Evolutionary conservation across 2,888 invertebrate species (phyloP), one percentile per base, ranked within the genome.

Genomic region (Xestia ashworthii): DNA sequence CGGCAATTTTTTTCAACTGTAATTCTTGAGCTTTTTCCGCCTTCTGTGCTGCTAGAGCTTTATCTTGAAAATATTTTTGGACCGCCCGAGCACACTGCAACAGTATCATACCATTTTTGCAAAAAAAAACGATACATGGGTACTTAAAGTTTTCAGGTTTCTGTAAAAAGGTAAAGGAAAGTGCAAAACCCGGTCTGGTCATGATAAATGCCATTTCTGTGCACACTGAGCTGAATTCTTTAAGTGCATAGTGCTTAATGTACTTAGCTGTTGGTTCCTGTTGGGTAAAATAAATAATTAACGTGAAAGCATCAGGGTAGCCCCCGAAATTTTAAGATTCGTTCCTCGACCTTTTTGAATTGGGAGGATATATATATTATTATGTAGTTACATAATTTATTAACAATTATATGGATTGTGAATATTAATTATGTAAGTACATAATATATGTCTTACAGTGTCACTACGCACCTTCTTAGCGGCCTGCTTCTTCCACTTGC

Each of bases 401-500:
- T n/a, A n/a, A n/a, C n/a, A n/a, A n/a, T n/a, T n/a, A n/a, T n/a
- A n/a, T n/a, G n/a, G n/a, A n/a, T n/a, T n/a, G n/a, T n/a, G n/a
- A n/a, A n/a, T n/a, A n/a, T n/a, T n/a, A n/a, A n/a, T n/a, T n/a
- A n/a, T n/a, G n/a, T n/a, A n/a, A n/a, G n/a, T n/a, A n/a, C n/a
- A n/a, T n/a, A n/a, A n/a, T n/a, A n/a, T n/a, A n/a, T n/a, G n/a
- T n/a, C n/a, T n/a, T n/a, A n/a, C n/a, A n/a, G n/a, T n/a, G n/a
- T n/a, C n/a, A n/a, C n/a, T n/a, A n/a, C 46, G 11, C 60, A 97
- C 97, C 96, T 99, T 99, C 93, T 98, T 98, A 1, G 99, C 99
- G 9, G 99, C 99, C 80, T 98, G 98, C 94, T 99, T 99, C 93
- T 99, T 99, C 99, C 99, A 99, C 94, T 99, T 99, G 83, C 99